A percentile compares a stretch with the other conserved stretches of the same genome.
Evolutionary conservation across 2,113 vertebrate species (phyloP).

Genomic region (Sylvietta virens): DNA sequence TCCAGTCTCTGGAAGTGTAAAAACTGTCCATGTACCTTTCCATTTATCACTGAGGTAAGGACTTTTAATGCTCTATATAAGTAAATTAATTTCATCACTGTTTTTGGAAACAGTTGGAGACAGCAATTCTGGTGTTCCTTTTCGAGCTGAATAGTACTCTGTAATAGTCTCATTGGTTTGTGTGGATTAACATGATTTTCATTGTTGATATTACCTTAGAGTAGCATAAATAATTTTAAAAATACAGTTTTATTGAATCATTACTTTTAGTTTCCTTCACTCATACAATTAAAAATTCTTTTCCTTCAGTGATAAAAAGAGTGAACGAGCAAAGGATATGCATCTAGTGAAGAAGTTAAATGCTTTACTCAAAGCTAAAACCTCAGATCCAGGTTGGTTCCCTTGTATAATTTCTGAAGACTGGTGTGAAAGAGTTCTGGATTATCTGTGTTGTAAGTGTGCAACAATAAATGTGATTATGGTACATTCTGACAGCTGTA

Average conservation of each 20-base stretch:
- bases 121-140: neutral
- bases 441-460: neutral
- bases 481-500: neutral
- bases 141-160: neutral
- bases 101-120: neutral
- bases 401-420: neutral
- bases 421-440: neutral
- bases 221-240: neutral
- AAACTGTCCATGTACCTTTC: constrained; percentile 90
- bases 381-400: constrained; percentile 76
- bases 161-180: neutral
- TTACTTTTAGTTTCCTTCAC: neutral
- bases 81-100: neutral
- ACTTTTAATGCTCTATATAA: neutral
- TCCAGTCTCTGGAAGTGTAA: constrained; percentile 82
- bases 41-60: constrained; percentile 92
- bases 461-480: neutral
- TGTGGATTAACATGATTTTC: neutral
- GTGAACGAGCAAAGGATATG: constrained; percentile 94
- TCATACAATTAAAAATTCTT: neutral
- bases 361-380: constrained; percentile 77
- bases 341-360: constrained; percentile 89
- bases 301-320: constrained; percentile 90
- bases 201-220: neutral
- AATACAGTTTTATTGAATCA: neutral